Conservation (phyloP, 2,113 vertebrate genomes). For the Atractosteus spatula region DNA sequence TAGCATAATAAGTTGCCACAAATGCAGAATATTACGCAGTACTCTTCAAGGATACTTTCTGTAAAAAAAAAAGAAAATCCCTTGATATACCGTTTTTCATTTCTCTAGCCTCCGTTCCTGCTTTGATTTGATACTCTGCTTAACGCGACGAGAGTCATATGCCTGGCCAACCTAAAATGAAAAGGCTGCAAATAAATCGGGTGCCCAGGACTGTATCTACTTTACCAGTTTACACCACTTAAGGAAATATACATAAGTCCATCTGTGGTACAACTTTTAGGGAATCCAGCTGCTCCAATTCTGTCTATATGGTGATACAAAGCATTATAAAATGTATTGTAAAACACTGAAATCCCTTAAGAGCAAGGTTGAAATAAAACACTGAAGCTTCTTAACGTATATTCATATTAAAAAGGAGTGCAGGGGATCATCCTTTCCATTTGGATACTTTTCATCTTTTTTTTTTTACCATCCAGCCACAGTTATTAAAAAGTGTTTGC, state of each 20-base stretch:
- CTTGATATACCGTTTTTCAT: no score
- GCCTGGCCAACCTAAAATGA: slow-evolving; percentile 1
- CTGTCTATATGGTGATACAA: slow-evolving; percentile 51
- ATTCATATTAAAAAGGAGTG: slow-evolving; percentile 42
- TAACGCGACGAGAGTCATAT: not conserved
- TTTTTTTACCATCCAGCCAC: slow-evolving; percentile 8
- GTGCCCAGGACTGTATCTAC: slow-evolving; percentile 1
- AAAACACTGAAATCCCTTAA: slow-evolving; percentile 23
- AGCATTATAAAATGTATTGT: slow-evolving; percentile 29
- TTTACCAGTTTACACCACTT: slow-evolving; percentile 24
- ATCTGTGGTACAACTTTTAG: slow-evolving; percentile 66
- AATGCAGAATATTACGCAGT: no score
- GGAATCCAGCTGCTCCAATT: slow-evolving; percentile 61
- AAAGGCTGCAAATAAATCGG: slow-evolving; percentile 5
- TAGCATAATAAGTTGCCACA: no score
- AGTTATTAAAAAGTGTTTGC: slow-evolving; percentile 28
- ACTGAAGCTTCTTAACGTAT: slow-evolving; percentile 26
- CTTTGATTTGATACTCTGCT: no score
- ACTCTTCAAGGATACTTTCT: no score
- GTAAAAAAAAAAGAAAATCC: no score
- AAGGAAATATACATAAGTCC: slow-evolving; percentile 42
- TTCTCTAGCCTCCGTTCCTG: no score
- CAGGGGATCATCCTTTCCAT: slow-evolving; percentile 31
- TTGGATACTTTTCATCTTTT: slow-evolving; percentile 21
- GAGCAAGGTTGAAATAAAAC: slow-evolving; percentile 25